These are phyloP conservation scores for Mimas tiliae DNA, from an alignment of 2,888 invertebrate species.

Conservation along the genomic window DNA sequence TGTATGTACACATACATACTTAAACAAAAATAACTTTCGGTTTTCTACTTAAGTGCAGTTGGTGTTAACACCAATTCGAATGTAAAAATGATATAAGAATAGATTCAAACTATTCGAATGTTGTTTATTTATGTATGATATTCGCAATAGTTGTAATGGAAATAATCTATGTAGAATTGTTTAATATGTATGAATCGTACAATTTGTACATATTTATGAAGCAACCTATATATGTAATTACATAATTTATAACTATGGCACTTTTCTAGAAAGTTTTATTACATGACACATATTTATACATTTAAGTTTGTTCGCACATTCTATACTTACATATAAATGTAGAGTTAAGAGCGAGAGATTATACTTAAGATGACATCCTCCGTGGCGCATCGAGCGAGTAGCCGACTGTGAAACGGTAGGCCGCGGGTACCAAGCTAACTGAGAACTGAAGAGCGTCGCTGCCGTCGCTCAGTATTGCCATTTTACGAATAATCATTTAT, in stretches of 20 bases:
- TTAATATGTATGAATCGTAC: not conserved
- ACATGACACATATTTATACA: not conserved
- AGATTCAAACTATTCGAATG: not conserved
- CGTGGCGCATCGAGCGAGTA: too few relatives aligned
- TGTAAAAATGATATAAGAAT: not conserved
- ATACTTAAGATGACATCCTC: too few relatives aligned
- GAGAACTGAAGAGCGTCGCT: too few relatives aligned
- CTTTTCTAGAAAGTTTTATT: slow-evolving; percentile 8
- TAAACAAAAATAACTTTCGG: not conserved
- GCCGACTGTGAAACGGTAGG: too few relatives aligned
- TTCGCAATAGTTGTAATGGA: not conserved
- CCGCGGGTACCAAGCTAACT: too few relatives aligned
- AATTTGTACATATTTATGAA: not conserved
- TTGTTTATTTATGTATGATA: not conserved
- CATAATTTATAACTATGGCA: not conserved
- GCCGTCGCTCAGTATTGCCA: too few relatives aligned
- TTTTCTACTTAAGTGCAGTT: not conserved
- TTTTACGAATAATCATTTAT: too few relatives aligned
- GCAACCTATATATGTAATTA: not conserved
- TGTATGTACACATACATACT: not conserved
- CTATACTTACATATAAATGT: too few relatives aligned
- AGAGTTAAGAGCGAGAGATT: too few relatives aligned
- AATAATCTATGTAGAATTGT: not conserved
- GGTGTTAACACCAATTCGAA: not conserved
- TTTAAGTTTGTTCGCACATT: not conserved